A percentile compares a stretch with the other conserved stretches of the same genome.
Evolutionary conservation across 2,797 vertebrate species (phyloP).

Genomic region (Synanceia verrucosa): DNA sequence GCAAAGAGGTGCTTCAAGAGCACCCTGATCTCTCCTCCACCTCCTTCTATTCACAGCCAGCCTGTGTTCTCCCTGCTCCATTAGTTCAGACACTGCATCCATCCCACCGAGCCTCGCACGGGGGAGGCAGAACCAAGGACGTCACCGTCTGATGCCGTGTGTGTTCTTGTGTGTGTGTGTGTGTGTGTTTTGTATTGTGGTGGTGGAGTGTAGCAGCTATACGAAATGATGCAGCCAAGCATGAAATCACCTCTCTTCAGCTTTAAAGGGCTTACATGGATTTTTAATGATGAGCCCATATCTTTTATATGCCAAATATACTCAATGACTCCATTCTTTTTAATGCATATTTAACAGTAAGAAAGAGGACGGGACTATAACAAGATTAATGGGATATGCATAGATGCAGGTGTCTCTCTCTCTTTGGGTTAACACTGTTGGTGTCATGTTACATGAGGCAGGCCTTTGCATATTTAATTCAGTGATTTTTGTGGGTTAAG

Average conservation of each 20-base stretch:
- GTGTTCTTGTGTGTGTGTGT: conserved; percentile 41
- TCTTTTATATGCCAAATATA: conserved; percentile 85
- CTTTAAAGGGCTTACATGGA: conserved; percentile 83
- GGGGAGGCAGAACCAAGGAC: conserved; percentile 79
- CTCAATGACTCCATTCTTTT: conserved; percentile 83
- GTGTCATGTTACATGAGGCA: conserved; percentile 26
- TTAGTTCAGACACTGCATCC: conserved; percentile 80
- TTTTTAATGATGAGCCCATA: conserved; percentile 86
- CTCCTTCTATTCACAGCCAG: conserved; percentile 73
- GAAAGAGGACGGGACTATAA: conserved; percentile 65
- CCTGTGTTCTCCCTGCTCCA: conserved; percentile 78
- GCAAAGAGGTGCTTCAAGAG: conserved; percentile 69
- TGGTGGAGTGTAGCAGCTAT: conserved; percentile 61
- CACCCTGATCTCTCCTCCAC: conserved; percentile 77
- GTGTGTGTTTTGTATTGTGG: conserved; percentile 29
- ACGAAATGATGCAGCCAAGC: conserved; percentile 71
- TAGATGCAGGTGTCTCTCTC: conserved; percentile 47
- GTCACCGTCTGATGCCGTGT: conserved; percentile 54
- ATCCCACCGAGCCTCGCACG: conserved; percentile 65
- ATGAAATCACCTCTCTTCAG: conserved; percentile 86
- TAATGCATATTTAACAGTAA: conserved; percentile 82
- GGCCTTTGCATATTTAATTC: conserved; percentile 51
- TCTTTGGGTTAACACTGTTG: conserved; percentile 33
- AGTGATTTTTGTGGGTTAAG: conserved; percentile 20
- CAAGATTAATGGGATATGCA: conserved; percentile 78